A percentile compares a stretch with the other conserved stretches of the same genome.
These are phyloP conservation scores for Misgurnus anguillicaudatus DNA, from an alignment of 2,113 vertebrate genomes.

Conservation along the genomic window DNA sequence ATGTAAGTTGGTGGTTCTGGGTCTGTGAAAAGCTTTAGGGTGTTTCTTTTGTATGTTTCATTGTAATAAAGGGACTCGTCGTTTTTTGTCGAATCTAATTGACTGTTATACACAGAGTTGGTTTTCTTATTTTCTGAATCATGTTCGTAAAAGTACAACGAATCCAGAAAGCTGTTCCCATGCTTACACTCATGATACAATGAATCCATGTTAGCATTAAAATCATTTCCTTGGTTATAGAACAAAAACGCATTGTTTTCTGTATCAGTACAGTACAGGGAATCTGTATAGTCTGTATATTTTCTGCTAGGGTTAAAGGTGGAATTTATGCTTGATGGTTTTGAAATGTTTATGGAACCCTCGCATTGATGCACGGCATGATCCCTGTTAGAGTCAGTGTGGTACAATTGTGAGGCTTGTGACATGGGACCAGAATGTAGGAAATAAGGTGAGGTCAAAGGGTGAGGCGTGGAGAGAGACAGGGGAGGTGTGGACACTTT, in stretches of 20 bases:
- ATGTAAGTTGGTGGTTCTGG: conserved; percentile 29
- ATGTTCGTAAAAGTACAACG: conserved; percentile 40
- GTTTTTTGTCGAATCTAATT: conserved; percentile 48
- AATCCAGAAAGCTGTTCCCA: conserved; percentile 51
- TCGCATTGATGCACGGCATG: conserved; percentile 43
- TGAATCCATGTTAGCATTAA: conserved; percentile 46
- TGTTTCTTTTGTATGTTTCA: conserved; percentile 41
- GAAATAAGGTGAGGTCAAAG: conserved; percentile 69
- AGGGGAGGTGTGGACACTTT: conserved; percentile 75
- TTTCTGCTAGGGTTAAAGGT: conserved; percentile 38
- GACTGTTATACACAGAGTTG: conserved; percentile 18
- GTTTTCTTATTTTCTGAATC: not conserved
- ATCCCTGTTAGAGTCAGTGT: conserved; percentile 64
- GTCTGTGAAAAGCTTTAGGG: conserved; percentile 14
- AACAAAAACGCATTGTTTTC: conserved; percentile 37
- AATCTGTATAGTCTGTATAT: conserved; percentile 37
- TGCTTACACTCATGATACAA: conserved; percentile 24
- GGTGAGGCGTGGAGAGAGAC: conserved; percentile 61
- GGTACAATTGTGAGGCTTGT: conserved; percentile 60
- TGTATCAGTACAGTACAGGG: conserved; percentile 27
- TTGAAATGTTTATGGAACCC: conserved; percentile 52
- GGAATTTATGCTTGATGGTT: not conserved
- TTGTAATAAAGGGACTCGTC: conserved; percentile 65
- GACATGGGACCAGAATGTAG: conserved; percentile 69
- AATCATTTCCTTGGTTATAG: conserved; percentile 47